Evolutionary conservation across 2,797 vertebrate genomes (phyloP), one percentile per base, ranked within the genome.

Genomic region (Microctenopoma lineatum): DNA sequence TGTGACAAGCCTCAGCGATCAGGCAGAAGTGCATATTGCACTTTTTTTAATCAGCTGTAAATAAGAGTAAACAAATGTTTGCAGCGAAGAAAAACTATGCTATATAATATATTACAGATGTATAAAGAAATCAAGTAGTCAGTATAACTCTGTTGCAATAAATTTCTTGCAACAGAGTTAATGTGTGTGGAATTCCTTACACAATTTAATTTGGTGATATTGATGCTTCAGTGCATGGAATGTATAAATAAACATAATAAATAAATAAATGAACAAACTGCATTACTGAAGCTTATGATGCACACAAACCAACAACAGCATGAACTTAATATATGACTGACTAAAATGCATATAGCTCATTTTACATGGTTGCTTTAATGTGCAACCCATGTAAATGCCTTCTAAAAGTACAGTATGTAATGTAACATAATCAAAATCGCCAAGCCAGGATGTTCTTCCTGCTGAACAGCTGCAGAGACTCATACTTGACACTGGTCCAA

Each of bases 401-500:
- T 42, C 42, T 14, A 12, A 3, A 56, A 60, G 38, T 38, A 38
- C 36, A 38, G 36, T 36, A 52, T 62, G 66, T 16, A 36, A 60
- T 10, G 38, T 34, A 39, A n/a, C n/a, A 59, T 32, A n/a, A 54
- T 67, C 34, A 52, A 39, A 68, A 64, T 45, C 6, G 14, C 25
- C 47, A 32, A 60, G 51, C 15, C 44, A 12, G 57, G 61, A 69
- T 58, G 77, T 57, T 73, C 57, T 66, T 57, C 60, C 46, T 63
- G 57, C 57, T 52, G 53, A 75, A 55, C 75, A 77, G 75, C 42
- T 77, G 79, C 47, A 45, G 36, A 38, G 57, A 63, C 55, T 67
- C 58, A 67, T 0, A 26, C 32, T n/a, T 79, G 72, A 70, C 63
- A 56, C 16, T 9, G 34, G 46, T 66, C 62, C 75, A 67, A 7